Evolutionary conservation across 2,888 invertebrate species (phyloP).

Genomic region (Helobdella robusta): DNA sequence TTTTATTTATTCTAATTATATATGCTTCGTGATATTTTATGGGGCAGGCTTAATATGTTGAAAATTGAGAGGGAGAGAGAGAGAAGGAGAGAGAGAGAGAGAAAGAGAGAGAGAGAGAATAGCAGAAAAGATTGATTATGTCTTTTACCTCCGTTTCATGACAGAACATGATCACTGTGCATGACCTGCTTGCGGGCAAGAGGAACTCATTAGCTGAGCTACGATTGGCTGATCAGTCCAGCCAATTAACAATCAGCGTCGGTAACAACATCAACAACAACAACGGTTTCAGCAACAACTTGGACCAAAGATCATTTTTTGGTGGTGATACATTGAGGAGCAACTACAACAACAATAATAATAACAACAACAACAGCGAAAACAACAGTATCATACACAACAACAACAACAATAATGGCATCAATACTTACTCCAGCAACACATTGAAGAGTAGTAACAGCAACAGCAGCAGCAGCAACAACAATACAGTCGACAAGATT

Average conservation of each 20-base stretch:
- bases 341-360: too few species aligned
- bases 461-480: constrained; percentile 2
- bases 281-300: not conserved
- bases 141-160: too few species aligned
- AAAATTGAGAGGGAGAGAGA: too few species aligned
- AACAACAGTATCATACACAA: not conserved
- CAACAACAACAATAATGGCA: not conserved
- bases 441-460: constrained; percentile 8
- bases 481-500: constrained; percentile 67
- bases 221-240: constrained; percentile 2
- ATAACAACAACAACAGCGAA: not conserved
- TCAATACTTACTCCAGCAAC: not conserved
- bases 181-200: constrained; percentile 6
- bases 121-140: too few species aligned
- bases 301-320: constrained; percentile 4
- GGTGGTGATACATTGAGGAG: too few species aligned
- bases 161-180: not conserved
- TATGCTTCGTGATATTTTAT: not conserved
- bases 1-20: not conserved
- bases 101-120: too few species aligned
- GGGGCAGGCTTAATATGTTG: too few species aligned
- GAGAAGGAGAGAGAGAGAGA: too few species aligned
- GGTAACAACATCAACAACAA: constrained; percentile 3
- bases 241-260: constrained; percentile 15
- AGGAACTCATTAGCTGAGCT: not conserved